Conservation (phyloP, 2,113 vertebrate species). For the Ceuthmochares aereus region DNA sequence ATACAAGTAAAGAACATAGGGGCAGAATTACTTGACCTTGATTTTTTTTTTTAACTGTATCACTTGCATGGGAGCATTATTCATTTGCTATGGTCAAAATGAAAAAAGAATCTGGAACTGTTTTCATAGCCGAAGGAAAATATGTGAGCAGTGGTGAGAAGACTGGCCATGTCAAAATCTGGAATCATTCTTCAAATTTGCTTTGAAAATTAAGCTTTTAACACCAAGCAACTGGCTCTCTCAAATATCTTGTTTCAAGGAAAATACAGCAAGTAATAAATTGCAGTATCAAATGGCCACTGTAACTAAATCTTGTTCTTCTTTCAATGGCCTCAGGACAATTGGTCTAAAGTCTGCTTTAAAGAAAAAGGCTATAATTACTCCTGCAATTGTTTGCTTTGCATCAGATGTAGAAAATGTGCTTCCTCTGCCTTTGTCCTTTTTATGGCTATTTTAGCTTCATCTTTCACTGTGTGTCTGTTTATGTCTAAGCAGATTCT, state of each 20-base stretch:
- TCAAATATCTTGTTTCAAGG: slow-evolving; percentile 78
- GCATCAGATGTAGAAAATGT: slow-evolving; percentile 40
- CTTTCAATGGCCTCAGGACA: slow-evolving; percentile 71
- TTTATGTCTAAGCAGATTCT: background rate
- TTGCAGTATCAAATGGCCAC: slow-evolving; percentile 68
- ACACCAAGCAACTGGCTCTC: slow-evolving; percentile 71
- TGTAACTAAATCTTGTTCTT: slow-evolving; percentile 76
- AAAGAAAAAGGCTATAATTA: slow-evolving; percentile 67
- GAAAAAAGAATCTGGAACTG: slow-evolving; percentile 47
- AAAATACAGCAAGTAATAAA: slow-evolving; percentile 76
- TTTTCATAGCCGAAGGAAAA: slow-evolving; percentile 72
- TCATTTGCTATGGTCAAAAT: slow-evolving; percentile 66
- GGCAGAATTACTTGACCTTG: slow-evolving; percentile 12
- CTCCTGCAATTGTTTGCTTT: slow-evolving; percentile 67
- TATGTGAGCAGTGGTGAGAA: slow-evolving; percentile 73
- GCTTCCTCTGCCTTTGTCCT: slow-evolving; percentile 28
- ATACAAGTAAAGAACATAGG: background rate
- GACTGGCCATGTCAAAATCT: slow-evolving; percentile 75
- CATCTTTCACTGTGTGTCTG: background rate
- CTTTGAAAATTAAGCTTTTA: slow-evolving; percentile 83
- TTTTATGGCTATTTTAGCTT: slow-evolving; percentile 2
- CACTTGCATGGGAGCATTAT: slow-evolving; percentile 32
- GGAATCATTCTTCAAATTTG: slow-evolving; percentile 78
- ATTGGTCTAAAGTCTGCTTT: slow-evolving; percentile 52
- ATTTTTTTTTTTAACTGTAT: slow-evolving; percentile 67